Base-by-base conservation (phyloP, 92 coral and sea anemone genomes). In the Porites rus region DNA sequence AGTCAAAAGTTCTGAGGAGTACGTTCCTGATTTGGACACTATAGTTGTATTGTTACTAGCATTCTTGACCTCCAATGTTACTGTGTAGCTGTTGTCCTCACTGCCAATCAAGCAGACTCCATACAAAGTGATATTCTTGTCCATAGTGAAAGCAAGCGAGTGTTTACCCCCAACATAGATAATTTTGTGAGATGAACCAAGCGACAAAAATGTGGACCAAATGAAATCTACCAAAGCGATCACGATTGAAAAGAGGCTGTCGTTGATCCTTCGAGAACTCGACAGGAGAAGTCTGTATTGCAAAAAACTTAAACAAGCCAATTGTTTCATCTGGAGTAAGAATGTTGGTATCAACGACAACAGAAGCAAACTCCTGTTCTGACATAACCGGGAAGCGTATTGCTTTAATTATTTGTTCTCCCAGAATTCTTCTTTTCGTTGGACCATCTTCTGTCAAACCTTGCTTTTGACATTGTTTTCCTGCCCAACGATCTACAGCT, bases 401-500 rank as follows among this genome's bases (percentile, higher is more conserved):
- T 69, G 74, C 74, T 12, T 69, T 69, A 31, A 28, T 69, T 6
- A 69, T 31, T 9, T 31, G 17, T 11, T 69, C 74, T 21, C 74
- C 74, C 24, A 28, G 74, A 21, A 69, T 31, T 69, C 74, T 31
- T 69, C 74, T 21, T 11, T 25, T 69, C 16, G 1, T 18, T 31
- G 1, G 3, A 31, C 74, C 74, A 69, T 14, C 43, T 7, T 24
- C 18, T 31, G 20, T 10, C 25, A 66, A 66, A 20, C 38, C 71
- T 66, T 66, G 71, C 11, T 66, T 66, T 31, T n/a, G 11, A 14
- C 71, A 66, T 66, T 66, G 25, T 17, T 76, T 69, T 8, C 76
- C 86, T 5, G 93, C 93, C 93, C 93, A 86, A n/a, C 85, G 84
- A 46, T 84, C 68, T 65, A 88, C 6, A 38, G 46, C 46, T 38